These are phyloP conservation scores for Agelaius phoeniceus DNA, from an alignment of 2,113 vertebrate genomes.

Conservation along the genomic window DNA sequence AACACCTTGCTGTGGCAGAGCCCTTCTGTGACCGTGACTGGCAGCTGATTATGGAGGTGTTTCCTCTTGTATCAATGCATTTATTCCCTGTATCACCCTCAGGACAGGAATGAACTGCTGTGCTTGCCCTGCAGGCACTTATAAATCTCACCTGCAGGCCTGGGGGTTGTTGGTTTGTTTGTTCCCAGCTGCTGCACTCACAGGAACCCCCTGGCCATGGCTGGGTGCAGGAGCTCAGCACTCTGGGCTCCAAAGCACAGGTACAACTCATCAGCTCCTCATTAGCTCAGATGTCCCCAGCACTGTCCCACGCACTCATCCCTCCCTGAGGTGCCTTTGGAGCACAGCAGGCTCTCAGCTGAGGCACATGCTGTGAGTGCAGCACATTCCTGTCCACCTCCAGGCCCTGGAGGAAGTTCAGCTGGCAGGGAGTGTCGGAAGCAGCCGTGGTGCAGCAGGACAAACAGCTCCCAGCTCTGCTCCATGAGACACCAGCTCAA, in stretches of 20 bases:
- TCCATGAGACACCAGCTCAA: constrained; percentile 35
- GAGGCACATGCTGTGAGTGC: not conserved
- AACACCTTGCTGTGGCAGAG: not conserved
- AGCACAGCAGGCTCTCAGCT: not conserved
- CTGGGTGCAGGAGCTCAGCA: not conserved
- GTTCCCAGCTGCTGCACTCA: not conserved
- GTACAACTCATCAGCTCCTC: not conserved
- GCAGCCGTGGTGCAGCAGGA: not conserved
- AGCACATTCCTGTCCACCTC: not conserved
- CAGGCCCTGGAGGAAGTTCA: not conserved
- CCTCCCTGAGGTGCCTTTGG: not conserved
- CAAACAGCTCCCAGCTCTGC: constrained; percentile 40
- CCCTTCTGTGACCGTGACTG: not conserved
- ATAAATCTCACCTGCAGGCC: not conserved
- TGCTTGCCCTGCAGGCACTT: not conserved
- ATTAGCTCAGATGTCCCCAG: not conserved
- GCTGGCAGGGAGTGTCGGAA: not conserved
- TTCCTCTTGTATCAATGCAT: not conserved
- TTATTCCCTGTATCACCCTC: not conserved
- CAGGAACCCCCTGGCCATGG: not conserved
- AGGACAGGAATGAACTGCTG: not conserved
- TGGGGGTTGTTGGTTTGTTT: not conserved
- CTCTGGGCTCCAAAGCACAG: rapidly evolving
- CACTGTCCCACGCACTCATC: not conserved
- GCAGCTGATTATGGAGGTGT: not conserved